Evolutionary conservation across 2,888 invertebrate genomes (phyloP), one percentile per base, ranked within the genome.

Genomic region (Nysson spinosus): DNA sequence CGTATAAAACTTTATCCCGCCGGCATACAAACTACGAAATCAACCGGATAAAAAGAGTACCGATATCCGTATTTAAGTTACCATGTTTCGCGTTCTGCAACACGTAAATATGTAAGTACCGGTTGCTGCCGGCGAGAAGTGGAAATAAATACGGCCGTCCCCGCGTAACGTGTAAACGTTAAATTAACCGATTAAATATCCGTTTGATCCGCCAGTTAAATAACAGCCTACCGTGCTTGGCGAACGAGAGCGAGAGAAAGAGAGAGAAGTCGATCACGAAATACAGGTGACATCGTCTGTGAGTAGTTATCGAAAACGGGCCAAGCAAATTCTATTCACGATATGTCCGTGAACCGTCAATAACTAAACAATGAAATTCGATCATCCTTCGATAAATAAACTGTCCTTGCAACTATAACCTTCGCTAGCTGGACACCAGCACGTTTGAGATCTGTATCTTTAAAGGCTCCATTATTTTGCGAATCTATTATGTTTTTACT

Each of bases 151-250:
- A 55, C 51, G 43, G 44, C 50, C 37, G 69, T 60, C 55, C 28
- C 69, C 39, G 37, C 58, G 69, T 52, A 60, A 64, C 75, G 62
- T 60, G 67, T 65, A 60, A 67, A 56, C 46, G 57, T 63, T 62
- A 58, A 75, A 75, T 75, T 69, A 69, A 67, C 61, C 61, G 69
- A 67, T 75, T 69, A 69, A 75, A 69, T 58, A 64, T 72, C 60
- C 58, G 60, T 56, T 49, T 55, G 55, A 60, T 60, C 52, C 65
- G 52, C 34, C 65, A 60, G 65, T 71, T 64, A 66, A 61, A 66
- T 71, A 71, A 71, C 69, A 47, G 58, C 37, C 54, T 39, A 63
- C 51, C 30, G 37, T 44, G 20, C 26, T 28, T 34, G 50, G 39
- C 35, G 28, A 26, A 34, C 7, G 55, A 49, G 51, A 49, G 43